Evolutionary conservation across 2,888 invertebrate genomes (phyloP), one percentile per base, ranked within the genome.

Genomic region (Copidosoma aretas): DNA sequence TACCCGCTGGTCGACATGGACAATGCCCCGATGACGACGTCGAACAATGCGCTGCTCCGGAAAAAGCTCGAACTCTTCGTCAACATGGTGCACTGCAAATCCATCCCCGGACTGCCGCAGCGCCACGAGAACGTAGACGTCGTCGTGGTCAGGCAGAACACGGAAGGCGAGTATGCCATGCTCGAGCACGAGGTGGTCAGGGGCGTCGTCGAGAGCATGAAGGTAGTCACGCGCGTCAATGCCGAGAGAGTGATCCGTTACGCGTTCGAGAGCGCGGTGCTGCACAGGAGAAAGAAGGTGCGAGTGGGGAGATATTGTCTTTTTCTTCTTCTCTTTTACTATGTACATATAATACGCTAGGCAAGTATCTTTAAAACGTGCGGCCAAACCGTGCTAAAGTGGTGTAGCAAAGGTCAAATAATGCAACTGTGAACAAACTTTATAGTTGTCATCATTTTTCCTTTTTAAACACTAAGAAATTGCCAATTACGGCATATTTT

Each of bases 131-230:
- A 94, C 80, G 90, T 99, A 72, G 97, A 99, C 83, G 89, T 98
- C 78, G 89, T 93, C 46, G 90, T 98, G 72, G 89, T 89, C 77
- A 90, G 98, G 77, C 98, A 99, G 84, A 99, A 99, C 85, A 98
- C 97, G 1, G 98, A 98, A 84, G 98, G 98, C 60, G 98, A 98
- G 85, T 98, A 98, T 85, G 94, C 97, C 62, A 97, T 95, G 93
- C 86, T 98, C 80, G 98, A 99, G 81, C 98, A 99, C 84, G 97
- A 98, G 85, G 93, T 91, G 67, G 95, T 95, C 1, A 84, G 85
- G 15, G 98, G 98, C 10, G 94, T 98, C 4, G 92, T 98, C 52
- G 98, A 98, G 85, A 96, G 96, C 77, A 92, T 98, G 91, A 97
- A 97, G 84, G 90, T 97, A 24, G 93, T 97, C 0, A 97, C 97